Base-by-base conservation (phyloP, 2,113 vertebrate species). In the Hippocampus zosterae region DNA sequence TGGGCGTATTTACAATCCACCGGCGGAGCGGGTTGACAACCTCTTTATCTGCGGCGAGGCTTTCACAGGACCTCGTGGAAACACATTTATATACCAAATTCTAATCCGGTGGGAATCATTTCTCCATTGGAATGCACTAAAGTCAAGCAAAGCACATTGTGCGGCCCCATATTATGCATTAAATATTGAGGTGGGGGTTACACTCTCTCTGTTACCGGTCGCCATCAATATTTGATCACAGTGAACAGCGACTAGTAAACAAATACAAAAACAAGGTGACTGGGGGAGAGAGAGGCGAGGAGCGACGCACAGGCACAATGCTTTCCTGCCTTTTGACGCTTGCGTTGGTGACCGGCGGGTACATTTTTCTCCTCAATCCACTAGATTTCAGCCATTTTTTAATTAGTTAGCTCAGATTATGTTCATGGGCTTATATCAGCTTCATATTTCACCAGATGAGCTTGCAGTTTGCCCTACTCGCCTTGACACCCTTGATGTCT, bases 131-230 rank as follows among this genome's bases (percentile, higher is more conserved):
- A 68, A 83, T 80, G 72, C 78, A 75, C 72, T 74, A 72, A 76
- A 77, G 77, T 76, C 71, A 52, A 78, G 74, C 80, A 64, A 80
- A 80, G 63, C 70, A 72, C 82, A 80, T 83, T 86, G 82, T 80
- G 73, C 3, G 44, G 68, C 65, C 73, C 74, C 81, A 85, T 91
- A 88, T 88, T 88, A 86, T 87, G 88, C 74, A 88, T 89, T 80
- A 91, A 89, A 90, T 81, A 90, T 88, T 85, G 83, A 91, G 81
- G 84, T 75, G 2, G 83, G 79, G 83, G 77, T 60, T 74, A 76
- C 82, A 72, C 77, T 84, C 79, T 69, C 77, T 84, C 79, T 68
- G 66, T 70, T 57, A 21, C 78, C 85, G 83, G 88, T 86, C 86
- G 77, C 72, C 72, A 85, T 90, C 63, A 89, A 90, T 90, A 91